Base-by-base conservation (phyloP, 2,888 invertebrate species). In the Ophion ellenae region DNA sequence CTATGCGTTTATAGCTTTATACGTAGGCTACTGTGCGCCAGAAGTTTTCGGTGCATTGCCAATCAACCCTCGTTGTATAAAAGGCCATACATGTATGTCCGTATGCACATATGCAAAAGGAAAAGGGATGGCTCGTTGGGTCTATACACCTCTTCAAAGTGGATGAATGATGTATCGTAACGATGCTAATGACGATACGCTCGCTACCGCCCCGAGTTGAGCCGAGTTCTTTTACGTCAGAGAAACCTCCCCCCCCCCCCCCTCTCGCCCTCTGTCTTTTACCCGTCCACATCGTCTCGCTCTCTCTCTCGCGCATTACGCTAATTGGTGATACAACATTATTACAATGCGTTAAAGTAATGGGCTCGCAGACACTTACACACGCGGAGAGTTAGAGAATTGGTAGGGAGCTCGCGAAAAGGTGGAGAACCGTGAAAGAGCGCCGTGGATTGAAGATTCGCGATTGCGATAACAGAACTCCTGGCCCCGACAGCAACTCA, bases 291-390 rank as follows among this genome's bases (percentile, higher is more conserved):
- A 66, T 64, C 64, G 57, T 64, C 74, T 78, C 66, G 14, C 82
- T 82, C 82, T 70, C 82, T 82, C 82, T 70, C 61, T 64, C 69
- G 81, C 76, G 81, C 88, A 89, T 89, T 89, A 89, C 87, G 86
- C 90, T 91, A 91, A 91, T 91, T 92, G 92, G 90, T 88, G 90
- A 87, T 91, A 90, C 91, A 91, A 90, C 91, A 92, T 92, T 92
- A 93, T 93, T 93, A 92, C 91, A 90, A 89, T 87, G 90, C 92
- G 90, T 91, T 90, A 91, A 87, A 91, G 90, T 92, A 92, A 93
- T 92, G 90, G 86, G 83, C 81, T 80, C 70, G 79, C 70, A 74
- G 78, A 82, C 78, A 73, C 81, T 61, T 74, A 74, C 61, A 36
- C 63, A 79, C 24, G 40, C 40, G 20, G 24, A 66, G 32, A 64